Conservation (phyloP, 2,888 invertebrate genomes). For the Sycophila texana region DNA sequence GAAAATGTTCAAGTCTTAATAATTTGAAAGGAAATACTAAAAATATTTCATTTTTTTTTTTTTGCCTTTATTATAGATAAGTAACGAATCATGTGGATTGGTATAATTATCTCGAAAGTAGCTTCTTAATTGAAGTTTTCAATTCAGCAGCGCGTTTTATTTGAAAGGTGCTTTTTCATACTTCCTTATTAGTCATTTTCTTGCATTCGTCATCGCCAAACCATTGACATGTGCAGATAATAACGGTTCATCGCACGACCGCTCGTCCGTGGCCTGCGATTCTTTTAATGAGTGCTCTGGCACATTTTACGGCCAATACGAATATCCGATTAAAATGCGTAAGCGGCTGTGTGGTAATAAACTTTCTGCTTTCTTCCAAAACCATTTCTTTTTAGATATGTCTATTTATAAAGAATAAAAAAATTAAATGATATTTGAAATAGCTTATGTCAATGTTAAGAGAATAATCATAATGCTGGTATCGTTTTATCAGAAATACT, state of each 20-base stretch:
- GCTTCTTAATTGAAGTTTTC: constrained; percentile 81
- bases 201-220: constrained; percentile 32
- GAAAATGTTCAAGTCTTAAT: too few species aligned
- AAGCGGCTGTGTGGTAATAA: constrained; percentile 12
- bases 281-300: constrained; percentile 14
- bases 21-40: too few species aligned
- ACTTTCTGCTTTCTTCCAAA: not conserved
- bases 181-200: constrained; percentile 39
- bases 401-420: not conserved
- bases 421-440: too few species aligned
- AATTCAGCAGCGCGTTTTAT: constrained; percentile 45
- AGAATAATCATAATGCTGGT: too few species aligned
- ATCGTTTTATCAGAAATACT: too few species aligned
- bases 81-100: too few species aligned
- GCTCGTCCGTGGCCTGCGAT: constrained; percentile 19
- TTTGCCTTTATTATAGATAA: too few species aligned
- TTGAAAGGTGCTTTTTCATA: constrained; percentile 19
- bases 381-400: not conserved
- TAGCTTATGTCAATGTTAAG: too few species aligned
- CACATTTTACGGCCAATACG: constrained; percentile 12
- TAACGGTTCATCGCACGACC: constrained; percentile 45
- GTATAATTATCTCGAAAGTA: constrained; percentile 34
- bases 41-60: too few species aligned
- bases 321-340: not conserved
- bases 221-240: constrained; percentile 48